Base-by-base conservation (phyloP, 1,140 invertebrate species). In the Charaxes varanes region DNA sequence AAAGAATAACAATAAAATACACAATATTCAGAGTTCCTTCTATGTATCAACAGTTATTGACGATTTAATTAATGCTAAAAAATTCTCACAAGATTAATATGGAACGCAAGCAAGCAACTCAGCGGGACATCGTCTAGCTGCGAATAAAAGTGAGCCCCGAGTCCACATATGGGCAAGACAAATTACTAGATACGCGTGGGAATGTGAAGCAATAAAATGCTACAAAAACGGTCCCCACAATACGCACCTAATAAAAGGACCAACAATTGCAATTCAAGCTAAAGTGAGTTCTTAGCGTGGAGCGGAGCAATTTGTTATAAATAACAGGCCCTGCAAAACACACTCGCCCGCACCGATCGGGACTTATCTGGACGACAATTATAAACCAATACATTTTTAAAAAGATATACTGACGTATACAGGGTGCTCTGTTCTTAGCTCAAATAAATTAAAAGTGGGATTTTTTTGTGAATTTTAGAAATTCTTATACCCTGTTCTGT, bases 371-470 rank as follows among this genome's bases (percentile, higher is more conserved):
- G 37, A 27, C 35, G 40, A 52, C 63, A 72, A 74, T 74, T 74
- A 74, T 71, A 65, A 69, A 67, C 66, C 54, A 64, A 62, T 69
- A 62, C 37, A 61, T 64, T 57, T 57, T 57, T 58, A 56, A 52
- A 54, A 49, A 53, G 48, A 53, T 54, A 47, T 43, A 38, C 21
- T 12, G 26, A 15, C 28, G 22, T 36, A 34, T 62, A 66, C 44
- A 66, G 56, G 51, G 19, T 38, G 57, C 18, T 40, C n/a, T n/a
- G n/a, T n/a, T n/a, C n/a, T n/a, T n/a, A n/a, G n/a, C n/a, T n/a
- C n/a, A n/a, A n/a, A n/a, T n/a, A n/a, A n/a, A n/a, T n/a, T n/a
- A n/a, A n/a, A n/a, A n/a, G n/a, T n/a, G n/a, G n/a, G n/a, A n/a
- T n/a, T n/a, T n/a, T n/a, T n/a, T n/a, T n/a, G n/a, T n/a, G n/a